These are phyloP conservation scores for Cheirogaleus major DNA, from an alignment of 2,797 vertebrate genomes.

Conservation along the genomic window DNA sequence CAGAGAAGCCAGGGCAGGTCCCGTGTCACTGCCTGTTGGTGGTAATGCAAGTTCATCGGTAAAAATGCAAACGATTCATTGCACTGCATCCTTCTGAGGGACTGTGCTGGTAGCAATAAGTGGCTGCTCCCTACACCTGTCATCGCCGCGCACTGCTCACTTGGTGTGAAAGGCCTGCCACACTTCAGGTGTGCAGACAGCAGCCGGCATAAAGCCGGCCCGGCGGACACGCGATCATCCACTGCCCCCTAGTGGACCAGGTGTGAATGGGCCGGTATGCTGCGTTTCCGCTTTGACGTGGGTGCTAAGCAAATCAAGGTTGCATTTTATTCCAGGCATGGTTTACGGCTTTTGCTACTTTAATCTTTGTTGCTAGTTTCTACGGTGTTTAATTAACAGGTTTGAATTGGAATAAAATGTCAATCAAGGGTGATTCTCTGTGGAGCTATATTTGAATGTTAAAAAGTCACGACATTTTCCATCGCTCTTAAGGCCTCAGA, in stretches of 20 bases:
- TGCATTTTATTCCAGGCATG: background rate
- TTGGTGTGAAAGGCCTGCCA: constrained; percentile 53
- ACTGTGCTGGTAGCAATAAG: constrained; percentile 27
- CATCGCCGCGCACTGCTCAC: constrained; percentile 39
- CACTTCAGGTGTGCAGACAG: constrained; percentile 45
- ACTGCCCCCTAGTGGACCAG: constrained; percentile 69
- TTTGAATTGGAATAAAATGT: constrained; percentile 29
- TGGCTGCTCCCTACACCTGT: constrained; percentile 63
- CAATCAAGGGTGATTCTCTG: constrained; percentile 38
- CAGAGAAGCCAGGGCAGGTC: background rate
- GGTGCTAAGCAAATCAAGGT: background rate
- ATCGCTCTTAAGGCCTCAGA: background rate
- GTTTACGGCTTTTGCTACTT: background rate
- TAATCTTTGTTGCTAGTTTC: background rate
- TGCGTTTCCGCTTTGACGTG: background rate
- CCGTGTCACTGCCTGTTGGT: background rate
- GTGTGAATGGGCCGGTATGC: background rate
- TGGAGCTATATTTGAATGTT: constrained; percentile 29
- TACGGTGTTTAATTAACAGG: constrained; percentile 54
- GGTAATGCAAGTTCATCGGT: constrained; percentile 36
- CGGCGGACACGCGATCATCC: constrained; percentile 34
- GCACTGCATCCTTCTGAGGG: constrained; percentile 44
- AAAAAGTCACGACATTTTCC: constrained; percentile 56
- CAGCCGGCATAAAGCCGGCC: background rate
- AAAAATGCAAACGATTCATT: constrained; percentile 52